Percentiles rank a stretch among this genome's conserved stretches.
Conservation (phyloP, 2,888 invertebrate species). For the Cosmorhoe ocellata region DNA sequence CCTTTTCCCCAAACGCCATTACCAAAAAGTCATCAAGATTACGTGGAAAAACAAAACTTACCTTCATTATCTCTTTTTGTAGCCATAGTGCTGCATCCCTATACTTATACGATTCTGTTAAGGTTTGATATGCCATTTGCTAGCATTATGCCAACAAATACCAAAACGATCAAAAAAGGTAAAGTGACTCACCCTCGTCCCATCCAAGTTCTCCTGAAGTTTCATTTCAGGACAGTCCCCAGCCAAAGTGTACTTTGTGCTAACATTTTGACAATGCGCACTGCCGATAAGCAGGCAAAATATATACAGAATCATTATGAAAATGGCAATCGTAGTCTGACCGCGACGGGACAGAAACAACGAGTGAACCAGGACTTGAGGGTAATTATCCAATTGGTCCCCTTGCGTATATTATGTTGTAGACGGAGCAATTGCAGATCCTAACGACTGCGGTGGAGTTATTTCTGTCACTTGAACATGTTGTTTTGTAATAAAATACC, state of each 20-base stretch:
- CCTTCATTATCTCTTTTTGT: no score
- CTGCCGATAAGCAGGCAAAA: conserved; percentile 43
- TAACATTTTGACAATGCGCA: conserved; percentile 29
- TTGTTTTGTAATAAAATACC: background rate
- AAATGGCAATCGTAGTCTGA: conserved; percentile 39
- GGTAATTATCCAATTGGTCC: conserved; percentile 72
- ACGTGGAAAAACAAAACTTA: no score
- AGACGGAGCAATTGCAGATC: conserved; percentile 20
- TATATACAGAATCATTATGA: conserved; percentile 50
- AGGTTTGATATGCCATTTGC: no score
- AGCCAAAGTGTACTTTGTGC: conserved; percentile 50
- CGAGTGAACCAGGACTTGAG: conserved; percentile 61
- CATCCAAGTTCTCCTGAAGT: conserved; percentile 68
- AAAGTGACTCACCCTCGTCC: conserved; percentile 56
- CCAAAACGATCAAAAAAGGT: background rate
- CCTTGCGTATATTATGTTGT: conserved; percentile 19
- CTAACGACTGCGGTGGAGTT: conserved; percentile 9
- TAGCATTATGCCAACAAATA: no score
- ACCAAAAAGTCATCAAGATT: no score
- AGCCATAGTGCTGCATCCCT: no score
- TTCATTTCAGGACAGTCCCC: conserved; percentile 69
- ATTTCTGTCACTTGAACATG: conserved; percentile 5
- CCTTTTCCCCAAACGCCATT: no score
- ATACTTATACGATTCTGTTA: no score
- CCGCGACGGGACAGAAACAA: conserved; percentile 31